phyloP scores from a whole-genome alignment of 1,140 invertebrate genomes.

The Scaptomyza graminum region DNA sequence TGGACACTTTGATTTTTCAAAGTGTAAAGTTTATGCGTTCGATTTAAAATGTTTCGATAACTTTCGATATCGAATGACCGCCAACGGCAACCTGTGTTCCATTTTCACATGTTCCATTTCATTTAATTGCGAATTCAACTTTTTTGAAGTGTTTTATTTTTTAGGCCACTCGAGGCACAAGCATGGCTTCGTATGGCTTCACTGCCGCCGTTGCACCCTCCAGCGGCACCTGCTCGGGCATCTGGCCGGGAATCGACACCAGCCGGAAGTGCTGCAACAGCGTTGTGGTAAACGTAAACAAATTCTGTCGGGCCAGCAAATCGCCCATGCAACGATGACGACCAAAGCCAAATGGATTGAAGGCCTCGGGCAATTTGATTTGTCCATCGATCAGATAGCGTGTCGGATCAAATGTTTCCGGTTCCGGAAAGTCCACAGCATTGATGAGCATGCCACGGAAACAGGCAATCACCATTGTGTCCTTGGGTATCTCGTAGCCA shows the following conservation, averaged over 20 bases:
- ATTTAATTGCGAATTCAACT: not conserved
- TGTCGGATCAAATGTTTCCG: constrained; percentile 88
- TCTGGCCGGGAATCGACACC: constrained; percentile 86
- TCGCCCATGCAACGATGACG: constrained; percentile 95
- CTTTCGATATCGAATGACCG: not conserved
- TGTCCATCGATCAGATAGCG: constrained; percentile 90
- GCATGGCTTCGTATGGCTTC: constrained; percentile 88
- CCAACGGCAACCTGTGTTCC: not conserved
- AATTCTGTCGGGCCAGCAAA: constrained; percentile 91
- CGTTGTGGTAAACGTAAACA: constrained; percentile 92
- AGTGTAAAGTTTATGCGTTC: not conserved
- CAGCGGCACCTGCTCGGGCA: constrained; percentile 87
- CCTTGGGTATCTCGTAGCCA: constrained; percentile 91
- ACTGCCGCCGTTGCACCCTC: constrained; percentile 91
- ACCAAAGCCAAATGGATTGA: constrained; percentile 91
- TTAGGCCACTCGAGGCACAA: constrained; percentile 80
- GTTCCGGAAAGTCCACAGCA: constrained; percentile 88
- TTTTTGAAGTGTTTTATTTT: not conserved
- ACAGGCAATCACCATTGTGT: constrained; percentile 93
- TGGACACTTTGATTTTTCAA: not conserved
- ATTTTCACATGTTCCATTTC: not conserved
- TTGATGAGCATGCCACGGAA: constrained; percentile 91
- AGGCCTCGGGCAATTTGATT: constrained; percentile 88
- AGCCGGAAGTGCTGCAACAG: constrained; percentile 92
- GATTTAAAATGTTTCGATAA: constrained; percentile 1